Evolutionary conservation across 2,797 vertebrate genomes (phyloP), one percentile per base, ranked within the genome.

Genomic region (Chelonia mydas): DNA sequence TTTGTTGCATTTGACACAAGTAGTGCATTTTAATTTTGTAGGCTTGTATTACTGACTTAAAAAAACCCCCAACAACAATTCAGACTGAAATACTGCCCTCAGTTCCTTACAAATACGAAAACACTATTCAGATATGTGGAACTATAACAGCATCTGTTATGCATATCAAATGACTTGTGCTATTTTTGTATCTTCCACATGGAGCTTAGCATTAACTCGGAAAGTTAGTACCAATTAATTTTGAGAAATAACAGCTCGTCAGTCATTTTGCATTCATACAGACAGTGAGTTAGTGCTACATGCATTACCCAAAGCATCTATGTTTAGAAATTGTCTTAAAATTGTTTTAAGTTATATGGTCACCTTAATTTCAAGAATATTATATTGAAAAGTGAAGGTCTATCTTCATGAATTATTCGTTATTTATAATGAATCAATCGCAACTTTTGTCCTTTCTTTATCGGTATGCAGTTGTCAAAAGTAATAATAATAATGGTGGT

Each of bases 1-100:
- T 98, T 98, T 97, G 97, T 97, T 97, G 97, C 97, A 97, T 98
- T 98, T 98, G 98, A 98, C 97, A 98, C 96, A 97, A 98, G 97
- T 91, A 98, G 96, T 94, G 96, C 98, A 98, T 98, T 98, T 98
- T 98, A 98, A 98, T 98, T 98, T 97, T 41, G 57, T 96, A 94
- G 95, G 96, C 96, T 97, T 98, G 87, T 95, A 93, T 98, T 97
- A 97, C 53, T 94, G 97, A 93, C 96, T 97, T 94, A 96, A 23
- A 23, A 23, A 23, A 10, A 54, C 80, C 74, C 74, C 72, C 82
- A 95, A 86, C 49, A 50, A 81, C 3, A 50, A 96, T 97, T 97
- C 92, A 94, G 83, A 92, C 94, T 97, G 96, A 98, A 98, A 98
- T 97, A 97, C 84, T 51, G 84, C 95, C 95, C 88, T 94, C 93